phyloP scores from a whole-genome alignment of 2,113 vertebrate genomes.

The Oncorhynchus gorbuscha region DNA sequence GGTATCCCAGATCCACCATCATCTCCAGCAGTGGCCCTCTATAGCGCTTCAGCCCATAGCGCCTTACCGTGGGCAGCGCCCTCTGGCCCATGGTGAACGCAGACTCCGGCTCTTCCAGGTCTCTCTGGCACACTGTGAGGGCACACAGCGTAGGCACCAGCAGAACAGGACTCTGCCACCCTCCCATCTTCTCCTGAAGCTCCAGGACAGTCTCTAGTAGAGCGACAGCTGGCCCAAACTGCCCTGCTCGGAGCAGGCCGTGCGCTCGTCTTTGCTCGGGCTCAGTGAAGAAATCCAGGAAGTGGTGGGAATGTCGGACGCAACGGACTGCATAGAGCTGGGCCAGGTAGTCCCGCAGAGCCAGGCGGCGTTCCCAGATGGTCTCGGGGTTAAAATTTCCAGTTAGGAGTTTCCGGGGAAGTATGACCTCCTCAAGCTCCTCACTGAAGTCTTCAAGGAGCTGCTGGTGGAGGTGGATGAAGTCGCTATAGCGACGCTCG shows the following conservation, averaged over 20 bases:
- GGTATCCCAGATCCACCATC: conserved; percentile 82
- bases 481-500: conserved; percentile 89
- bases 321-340: conserved; percentile 74
- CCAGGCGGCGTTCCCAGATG: conserved; percentile 81
- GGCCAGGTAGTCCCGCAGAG: conserved; percentile 84
- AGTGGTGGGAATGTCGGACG: conserved; percentile 73
- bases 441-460: conserved; percentile 80
- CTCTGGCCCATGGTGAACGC: conserved; percentile 79
- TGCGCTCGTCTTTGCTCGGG: conserved; percentile 80
- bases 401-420: conserved; percentile 81
- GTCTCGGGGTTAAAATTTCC: conserved; percentile 81
- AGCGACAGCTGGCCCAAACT: conserved; percentile 76
- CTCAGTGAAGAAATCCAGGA: conserved; percentile 81
- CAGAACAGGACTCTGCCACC: conserved; percentile 66
- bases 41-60: conserved; percentile 72
- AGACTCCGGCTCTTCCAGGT: conserved; percentile 74
- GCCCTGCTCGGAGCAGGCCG: conserved; percentile 81
- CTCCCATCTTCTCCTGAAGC: conserved; percentile 82
- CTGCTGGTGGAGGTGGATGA: conserved; percentile 78
- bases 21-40: conserved; percentile 78
- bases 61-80: conserved; percentile 70
- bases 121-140: conserved; percentile 82
- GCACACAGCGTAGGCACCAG: conserved; percentile 82
- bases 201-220: conserved; percentile 70
- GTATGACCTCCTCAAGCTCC: conserved; percentile 85